Evolutionary conservation across 92 coral and sea anemone species (phyloP).

Genomic region (Nematostella vectensis): DNA sequence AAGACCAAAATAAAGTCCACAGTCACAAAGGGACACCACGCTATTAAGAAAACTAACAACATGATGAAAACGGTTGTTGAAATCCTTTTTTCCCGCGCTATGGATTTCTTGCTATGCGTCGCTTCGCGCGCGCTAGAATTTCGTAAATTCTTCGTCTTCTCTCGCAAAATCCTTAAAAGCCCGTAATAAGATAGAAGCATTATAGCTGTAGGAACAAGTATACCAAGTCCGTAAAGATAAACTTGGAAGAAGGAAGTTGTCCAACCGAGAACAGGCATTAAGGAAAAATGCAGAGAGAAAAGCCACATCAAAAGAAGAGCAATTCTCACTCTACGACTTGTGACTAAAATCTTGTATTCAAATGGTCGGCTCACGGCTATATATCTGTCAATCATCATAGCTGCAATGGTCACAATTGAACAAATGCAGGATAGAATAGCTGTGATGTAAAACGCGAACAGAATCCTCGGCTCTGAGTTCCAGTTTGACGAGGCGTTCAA

Average conservation of each 20-base stretch:
- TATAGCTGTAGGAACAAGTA: conserved; percentile 40
- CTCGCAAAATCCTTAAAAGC: conserved; percentile 34
- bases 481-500: conserved; percentile 68
- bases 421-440: conserved; percentile 80
- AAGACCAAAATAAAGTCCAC: conserved; percentile 62
- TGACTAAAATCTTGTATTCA: conserved; percentile 40
- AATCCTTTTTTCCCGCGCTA: conserved; percentile 55
- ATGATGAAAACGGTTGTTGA: conserved; percentile 74
- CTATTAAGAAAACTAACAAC: conserved; percentile 54
- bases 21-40: conserved; percentile 74
- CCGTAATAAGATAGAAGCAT: conserved; percentile 67
- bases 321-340: conserved; percentile 34
- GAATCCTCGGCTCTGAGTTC: conserved; percentile 36
- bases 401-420: conserved; percentile 59
- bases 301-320: conserved; percentile 51
- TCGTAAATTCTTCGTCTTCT: conserved; percentile 33
- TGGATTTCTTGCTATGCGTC: conserved; percentile 26
- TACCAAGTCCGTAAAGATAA: conserved; percentile 58
- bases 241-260: conserved; percentile 57
- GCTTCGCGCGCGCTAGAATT: conserved; percentile 35
- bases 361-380: conserved; percentile 76
- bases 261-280: conserved; percentile 72
- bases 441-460: conserved; percentile 55
- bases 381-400: conserved; percentile 64
- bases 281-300: conserved; percentile 60